Conservation (phyloP, 2,888 invertebrate genomes). For the Eupithecia insigniata region DNA sequence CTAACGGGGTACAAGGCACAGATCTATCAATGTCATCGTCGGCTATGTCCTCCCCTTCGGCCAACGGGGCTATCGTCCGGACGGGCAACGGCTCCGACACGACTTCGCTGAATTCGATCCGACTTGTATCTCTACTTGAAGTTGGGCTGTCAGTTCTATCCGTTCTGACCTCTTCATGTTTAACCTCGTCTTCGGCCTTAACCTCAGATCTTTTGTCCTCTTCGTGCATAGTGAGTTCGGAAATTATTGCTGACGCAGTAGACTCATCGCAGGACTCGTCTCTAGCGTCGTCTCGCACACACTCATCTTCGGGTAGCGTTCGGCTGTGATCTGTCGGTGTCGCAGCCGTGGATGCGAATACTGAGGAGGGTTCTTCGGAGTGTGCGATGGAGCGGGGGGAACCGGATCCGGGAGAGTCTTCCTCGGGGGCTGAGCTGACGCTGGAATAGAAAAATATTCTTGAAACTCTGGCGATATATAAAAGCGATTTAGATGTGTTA, state of each 20-base stretch:
- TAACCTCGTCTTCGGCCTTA: not conserved
- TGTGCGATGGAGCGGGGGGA: conserved; percentile 69
- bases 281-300: conserved; percentile 40
- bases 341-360: conserved; percentile 75
- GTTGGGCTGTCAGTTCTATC: conserved; percentile 58
- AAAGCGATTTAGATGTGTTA: too few species aligned
- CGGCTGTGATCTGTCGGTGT: conserved; percentile 67
- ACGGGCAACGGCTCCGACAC: conserved; percentile 51
- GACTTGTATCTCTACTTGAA: conserved; percentile 48
- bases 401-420: conserved; percentile 69
- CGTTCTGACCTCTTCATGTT: conserved; percentile 43
- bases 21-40: conserved; percentile 85
- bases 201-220: conserved; percentile 19
- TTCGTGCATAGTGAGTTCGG: conserved; percentile 47
- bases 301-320: conserved; percentile 37
- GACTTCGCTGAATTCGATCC: conserved; percentile 59
- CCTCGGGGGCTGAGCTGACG: conserved; percentile 89
- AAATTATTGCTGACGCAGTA: conserved; percentile 49
- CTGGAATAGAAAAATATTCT: conserved; percentile 59
- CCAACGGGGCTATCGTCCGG: conserved; percentile 76
- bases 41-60: conserved; percentile 88
- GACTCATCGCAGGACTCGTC: conserved; percentile 51
- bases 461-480: not conserved
- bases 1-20: conserved; percentile 61
- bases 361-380: conserved; percentile 77